Evolutionary conservation across 2,113 vertebrate genomes (phyloP).

Genomic region (Poicephalus meyeri): DNA sequence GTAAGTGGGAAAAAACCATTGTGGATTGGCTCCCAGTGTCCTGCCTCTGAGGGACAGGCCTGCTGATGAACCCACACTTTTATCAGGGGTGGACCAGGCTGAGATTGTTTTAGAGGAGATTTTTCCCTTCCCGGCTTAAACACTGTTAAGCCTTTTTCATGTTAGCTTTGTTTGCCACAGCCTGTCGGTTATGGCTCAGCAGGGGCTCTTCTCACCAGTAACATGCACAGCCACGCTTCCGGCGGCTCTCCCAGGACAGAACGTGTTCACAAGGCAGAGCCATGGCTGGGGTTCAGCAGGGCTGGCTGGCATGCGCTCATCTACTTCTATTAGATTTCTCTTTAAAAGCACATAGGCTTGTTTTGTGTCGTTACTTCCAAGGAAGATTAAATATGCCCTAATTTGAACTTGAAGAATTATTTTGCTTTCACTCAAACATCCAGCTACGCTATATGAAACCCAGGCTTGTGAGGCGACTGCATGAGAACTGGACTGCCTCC

Average conservation of each 20-base stretch:
- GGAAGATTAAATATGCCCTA: slow-evolving; percentile 34
- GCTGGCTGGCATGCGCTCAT: background rate
- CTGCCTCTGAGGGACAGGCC: background rate
- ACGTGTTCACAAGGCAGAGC: background rate
- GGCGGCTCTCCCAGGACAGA: background rate
- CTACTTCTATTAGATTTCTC: background rate
- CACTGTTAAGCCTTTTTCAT: background rate
- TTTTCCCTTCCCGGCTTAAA: background rate
- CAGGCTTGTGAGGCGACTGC: background rate
- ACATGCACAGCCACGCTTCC: background rate
- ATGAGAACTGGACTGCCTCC: background rate
- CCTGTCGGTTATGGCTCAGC: background rate
- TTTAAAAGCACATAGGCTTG: background rate
- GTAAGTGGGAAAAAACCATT: background rate
- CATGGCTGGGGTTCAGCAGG: background rate
- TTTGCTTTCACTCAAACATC: background rate
- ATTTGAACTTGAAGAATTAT: slow-evolving; percentile 38
- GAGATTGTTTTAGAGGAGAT: background rate
- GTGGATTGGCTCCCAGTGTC: too few relatives aligned
- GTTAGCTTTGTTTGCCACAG: background rate
- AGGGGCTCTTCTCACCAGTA: background rate
- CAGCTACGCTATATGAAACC: background rate
- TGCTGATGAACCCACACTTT: background rate
- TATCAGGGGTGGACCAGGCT: background rate
- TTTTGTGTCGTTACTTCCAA: slow-evolving; percentile 14